Conservation (phyloP, 2,888 invertebrate species). For the Dolichopus griseipennis region DNA sequence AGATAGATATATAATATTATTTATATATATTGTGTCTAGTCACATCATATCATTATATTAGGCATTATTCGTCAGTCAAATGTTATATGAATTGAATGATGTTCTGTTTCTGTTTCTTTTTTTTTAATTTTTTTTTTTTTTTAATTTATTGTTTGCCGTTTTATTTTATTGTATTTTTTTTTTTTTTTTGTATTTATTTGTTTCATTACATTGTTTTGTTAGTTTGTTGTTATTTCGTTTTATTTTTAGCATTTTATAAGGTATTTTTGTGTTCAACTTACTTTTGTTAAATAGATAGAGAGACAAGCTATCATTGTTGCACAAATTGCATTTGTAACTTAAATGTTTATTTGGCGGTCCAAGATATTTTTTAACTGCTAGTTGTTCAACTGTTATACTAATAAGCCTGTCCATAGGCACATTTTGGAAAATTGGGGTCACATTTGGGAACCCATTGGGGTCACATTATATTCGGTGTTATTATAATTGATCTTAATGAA, state of each 20-base stretch:
- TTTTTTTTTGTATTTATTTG: neutral
- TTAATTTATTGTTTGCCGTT: neutral
- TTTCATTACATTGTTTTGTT: neutral
- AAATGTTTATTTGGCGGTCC: too few relatives aligned
- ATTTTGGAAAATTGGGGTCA: too few relatives aligned
- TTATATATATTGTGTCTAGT: neutral
- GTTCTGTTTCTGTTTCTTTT: neutral
- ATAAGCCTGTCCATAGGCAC: too few relatives aligned
- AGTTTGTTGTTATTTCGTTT: neutral
- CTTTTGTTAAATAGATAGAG: too few relatives aligned
- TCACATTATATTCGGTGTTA: too few relatives aligned
- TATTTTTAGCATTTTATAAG: neutral
- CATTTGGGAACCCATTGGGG: too few relatives aligned
- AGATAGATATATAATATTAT: neutral
- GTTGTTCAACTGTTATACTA: too few relatives aligned
- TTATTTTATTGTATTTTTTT: neutral
- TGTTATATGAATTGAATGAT: neutral
- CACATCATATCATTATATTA: neutral
- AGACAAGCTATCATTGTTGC: too few relatives aligned
- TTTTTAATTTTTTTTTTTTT: neutral
- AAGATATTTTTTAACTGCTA: too few relatives aligned
- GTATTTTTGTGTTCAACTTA: too few relatives aligned
- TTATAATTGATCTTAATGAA: too few relatives aligned
- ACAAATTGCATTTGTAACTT: too few relatives aligned
- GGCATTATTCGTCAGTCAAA: slow-evolving; percentile 6